phyloP scores from a whole-genome alignment of 2,888 invertebrate genomes.

The Melanostoma scalare region DNA sequence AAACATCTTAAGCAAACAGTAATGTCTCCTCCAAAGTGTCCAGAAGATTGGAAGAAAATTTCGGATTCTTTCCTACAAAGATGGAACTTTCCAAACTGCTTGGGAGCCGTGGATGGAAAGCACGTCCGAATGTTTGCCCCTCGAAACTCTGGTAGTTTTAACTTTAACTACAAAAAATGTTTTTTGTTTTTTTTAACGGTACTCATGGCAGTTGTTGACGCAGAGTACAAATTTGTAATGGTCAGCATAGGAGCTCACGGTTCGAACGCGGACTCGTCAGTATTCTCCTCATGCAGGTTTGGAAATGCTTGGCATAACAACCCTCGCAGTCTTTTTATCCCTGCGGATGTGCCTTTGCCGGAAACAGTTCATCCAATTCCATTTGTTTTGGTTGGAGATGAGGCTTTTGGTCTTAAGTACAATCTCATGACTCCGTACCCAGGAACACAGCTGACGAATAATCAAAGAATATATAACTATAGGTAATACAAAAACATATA shows the following conservation, averaged over 20 bases:
- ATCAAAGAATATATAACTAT: no score
- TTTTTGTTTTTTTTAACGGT: constrained; percentile 13
- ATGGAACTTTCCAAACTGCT: not conserved
- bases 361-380: not conserved
- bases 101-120: not conserved
- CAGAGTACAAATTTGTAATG: no score
- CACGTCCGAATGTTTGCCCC: constrained; percentile 15
- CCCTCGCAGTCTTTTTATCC: no score
- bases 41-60: not conserved
- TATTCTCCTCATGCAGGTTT: not conserved
- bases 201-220: not conserved
- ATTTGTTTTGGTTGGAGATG: not conserved
- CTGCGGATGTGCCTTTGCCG: not conserved
- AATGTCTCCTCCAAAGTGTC: not conserved
- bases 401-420: not conserved
- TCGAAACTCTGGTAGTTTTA: constrained; percentile 22
- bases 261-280: not conserved
- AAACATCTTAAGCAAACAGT: not conserved
- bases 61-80: not conserved
- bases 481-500: not conserved
- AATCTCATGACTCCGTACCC: not conserved
- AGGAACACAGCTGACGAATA: not conserved
- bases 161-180: constrained; percentile 19
- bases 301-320: no score
- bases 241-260: constrained; percentile 11